Evolutionary conservation across 2,113 vertebrate genomes (phyloP), one percentile per base, ranked within the genome.

Genomic region (Neoarius graeffei): DNA sequence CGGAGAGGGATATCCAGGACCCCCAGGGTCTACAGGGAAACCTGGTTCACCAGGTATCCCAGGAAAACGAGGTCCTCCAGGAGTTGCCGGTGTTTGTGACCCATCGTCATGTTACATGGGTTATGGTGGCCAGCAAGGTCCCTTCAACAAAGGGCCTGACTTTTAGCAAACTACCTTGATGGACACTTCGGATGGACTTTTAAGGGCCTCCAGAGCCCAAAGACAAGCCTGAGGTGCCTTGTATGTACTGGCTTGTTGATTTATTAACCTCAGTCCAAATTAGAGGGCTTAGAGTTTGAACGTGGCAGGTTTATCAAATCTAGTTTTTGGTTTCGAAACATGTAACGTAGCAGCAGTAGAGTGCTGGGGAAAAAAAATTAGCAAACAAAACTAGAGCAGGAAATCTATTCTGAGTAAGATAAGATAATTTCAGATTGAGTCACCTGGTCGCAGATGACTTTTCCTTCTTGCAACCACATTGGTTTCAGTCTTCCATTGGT

Each of bases 61-160:
- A 27, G 94, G 94, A 42, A 94, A 93, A 86, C 91, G 91, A 23
- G 94, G 93, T 11, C 87, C 88, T n/a, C 87, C 93, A 13, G 94
- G 93, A 67, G 66, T 81, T 2, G 64, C 91, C 10, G 94, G 94
- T 1, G 83, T 93, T 54, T 94, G 94, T 23, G 94, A 94, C 60
- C 66, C 89, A 1, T 85, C 94, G 19, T 90, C 89, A 52, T 94
- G 94, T 89, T 93, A 94, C 86, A 92, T 89, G 89, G 87, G 90
- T 71, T 93, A 93, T 50, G 77, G 64, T 5, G 73, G 80, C n/a
- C 89, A 84, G 42, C 66, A 92, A 1, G 88, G 91, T 30, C 92
- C 85, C 6, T 94, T 93, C 87, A 94, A 83, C 83, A 94, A 94
- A 92, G 94, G 93, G 77, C 94, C 93, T 48, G 91, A 92, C 87